These are phyloP conservation scores for Sarcophaga rosellei DNA, from an alignment of 2,888 invertebrate species.

Conservation along the genomic window DNA sequence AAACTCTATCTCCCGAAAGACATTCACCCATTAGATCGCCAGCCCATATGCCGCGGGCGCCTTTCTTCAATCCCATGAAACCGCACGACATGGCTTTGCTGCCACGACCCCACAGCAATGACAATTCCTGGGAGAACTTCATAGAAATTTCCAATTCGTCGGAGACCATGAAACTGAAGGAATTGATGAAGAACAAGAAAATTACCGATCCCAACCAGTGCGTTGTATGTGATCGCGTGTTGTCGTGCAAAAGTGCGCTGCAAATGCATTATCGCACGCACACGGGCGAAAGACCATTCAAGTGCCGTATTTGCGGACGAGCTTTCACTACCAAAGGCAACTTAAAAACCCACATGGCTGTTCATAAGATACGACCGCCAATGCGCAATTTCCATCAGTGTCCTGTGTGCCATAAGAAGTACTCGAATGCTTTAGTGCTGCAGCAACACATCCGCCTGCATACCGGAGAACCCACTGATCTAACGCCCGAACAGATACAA, in stretches of 20 bases:
- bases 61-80: conserved; percentile 80
- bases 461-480: conserved; percentile 93
- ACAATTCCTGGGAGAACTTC: conserved; percentile 98
- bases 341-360: conserved; percentile 99
- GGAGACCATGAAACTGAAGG: conserved; percentile 97
- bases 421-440: conserved; percentile 94
- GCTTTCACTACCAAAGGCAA: conserved; percentile 99
- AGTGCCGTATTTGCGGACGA: conserved; percentile 97
- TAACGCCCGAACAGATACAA: conserved; percentile 92
- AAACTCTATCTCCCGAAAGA: conserved; percentile 78
- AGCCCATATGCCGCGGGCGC: conserved; percentile 79
- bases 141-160: conserved; percentile 95
- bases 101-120: conserved; percentile 94
- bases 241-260: conserved; percentile 98
- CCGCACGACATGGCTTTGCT: conserved; percentile 79
- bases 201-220: conserved; percentile 99
- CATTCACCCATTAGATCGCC: conserved; percentile 80
- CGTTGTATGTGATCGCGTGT: conserved; percentile 96
- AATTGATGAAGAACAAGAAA: conserved; percentile 98
- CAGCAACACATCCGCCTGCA: conserved; percentile 98
- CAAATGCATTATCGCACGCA: conserved; percentile 95
- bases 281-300: conserved; percentile 88
- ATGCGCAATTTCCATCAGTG: conserved; percentile 97
- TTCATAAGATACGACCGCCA: conserved; percentile 97
- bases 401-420: conserved; percentile 98